Evolutionary conservation across 2,888 invertebrate genomes (phyloP).

Genomic region (Teleiodes luculella): DNA sequence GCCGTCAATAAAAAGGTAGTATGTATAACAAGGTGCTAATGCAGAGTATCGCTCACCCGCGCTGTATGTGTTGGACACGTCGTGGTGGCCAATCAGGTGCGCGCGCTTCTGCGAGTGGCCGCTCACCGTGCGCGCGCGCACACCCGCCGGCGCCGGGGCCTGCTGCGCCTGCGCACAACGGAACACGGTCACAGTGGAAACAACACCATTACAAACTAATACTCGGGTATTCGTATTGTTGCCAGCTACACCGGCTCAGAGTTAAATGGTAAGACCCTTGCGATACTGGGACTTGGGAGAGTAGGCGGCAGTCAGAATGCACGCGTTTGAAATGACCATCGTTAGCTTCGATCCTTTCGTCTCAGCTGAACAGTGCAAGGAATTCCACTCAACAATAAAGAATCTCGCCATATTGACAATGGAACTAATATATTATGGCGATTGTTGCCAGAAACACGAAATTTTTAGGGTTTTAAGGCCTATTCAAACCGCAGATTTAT

Average conservation of each 20-base stretch:
- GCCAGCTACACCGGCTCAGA: slow-evolving; percentile 93
- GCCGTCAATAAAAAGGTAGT: too few species aligned
- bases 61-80: slow-evolving; percentile 30
- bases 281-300: slow-evolving; percentile 94
- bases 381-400: slow-evolving; percentile 89
- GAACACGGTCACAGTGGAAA: neutral
- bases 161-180: too few species aligned
- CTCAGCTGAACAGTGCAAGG: slow-evolving; percentile 85
- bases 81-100: slow-evolving; percentile 35
- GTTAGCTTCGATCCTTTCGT: slow-evolving; percentile 97
- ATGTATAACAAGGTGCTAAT: too few species aligned
- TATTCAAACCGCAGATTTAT: too few species aligned
- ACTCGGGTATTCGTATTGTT: too few species aligned
- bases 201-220: neutral
- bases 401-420: too few species aligned
- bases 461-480: too few species aligned
- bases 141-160: slow-evolving; percentile 27
- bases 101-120: slow-evolving; percentile 35
- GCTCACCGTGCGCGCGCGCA: slow-evolving; percentile 45
- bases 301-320: slow-evolving; percentile 96
- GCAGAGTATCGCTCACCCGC: slow-evolving; percentile 24
- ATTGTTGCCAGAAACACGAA: too few species aligned
- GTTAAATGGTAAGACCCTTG: slow-evolving; percentile 93
- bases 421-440: too few species aligned
- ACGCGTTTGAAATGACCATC: slow-evolving; percentile 97